These are phyloP conservation scores for Echinarachnius parma DNA, from an alignment of 53 echinoderm and acorn worm species.

Conservation along the genomic window DNA sequence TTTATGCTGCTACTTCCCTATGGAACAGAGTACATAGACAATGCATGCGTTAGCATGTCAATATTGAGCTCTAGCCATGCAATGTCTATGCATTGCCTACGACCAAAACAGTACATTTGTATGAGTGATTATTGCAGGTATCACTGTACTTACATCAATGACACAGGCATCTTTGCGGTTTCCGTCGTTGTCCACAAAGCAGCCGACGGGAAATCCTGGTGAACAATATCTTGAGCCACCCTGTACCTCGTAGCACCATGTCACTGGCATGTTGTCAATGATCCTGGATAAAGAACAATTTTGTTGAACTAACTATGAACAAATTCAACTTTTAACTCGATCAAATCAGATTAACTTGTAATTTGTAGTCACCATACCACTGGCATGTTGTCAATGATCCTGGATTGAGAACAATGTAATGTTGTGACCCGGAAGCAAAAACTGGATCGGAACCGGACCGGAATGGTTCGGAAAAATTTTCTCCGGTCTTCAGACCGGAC, in stretches of 20 bases:
- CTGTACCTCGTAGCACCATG: conserved; percentile 97
- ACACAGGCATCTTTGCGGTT: conserved; percentile 94
- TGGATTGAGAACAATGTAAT: background rate
- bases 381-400: background rate
- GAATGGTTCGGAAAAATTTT: too few species aligned
- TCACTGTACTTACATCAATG: conserved; percentile 76
- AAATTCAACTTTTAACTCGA: too few species aligned
- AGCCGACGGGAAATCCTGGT: conserved; percentile 96
- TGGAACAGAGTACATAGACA: background rate
- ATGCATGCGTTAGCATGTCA: too few species aligned
- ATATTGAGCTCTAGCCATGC: too few species aligned
- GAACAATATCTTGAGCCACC: conserved; percentile 76
- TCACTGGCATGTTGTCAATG: conserved; percentile 98
- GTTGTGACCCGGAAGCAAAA: too few species aligned
- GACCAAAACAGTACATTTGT: too few species aligned
- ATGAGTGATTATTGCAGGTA: background rate
- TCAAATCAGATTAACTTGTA: background rate
- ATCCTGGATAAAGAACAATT: too few species aligned
- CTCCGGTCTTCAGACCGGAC: too few species aligned
- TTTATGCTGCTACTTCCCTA: background rate
- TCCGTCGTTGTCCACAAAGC: conserved; percentile 79
- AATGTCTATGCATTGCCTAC: too few species aligned
- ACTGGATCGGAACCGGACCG: too few species aligned
- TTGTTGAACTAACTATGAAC: too few species aligned
- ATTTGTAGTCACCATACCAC: background rate